A percentile compares a stretch with the other conserved stretches of the same genome.
These are phyloP conservation scores for Cyprinodon tularosa DNA, from an alignment of 2,113 vertebrate species.

Conservation along the genomic window DNA sequence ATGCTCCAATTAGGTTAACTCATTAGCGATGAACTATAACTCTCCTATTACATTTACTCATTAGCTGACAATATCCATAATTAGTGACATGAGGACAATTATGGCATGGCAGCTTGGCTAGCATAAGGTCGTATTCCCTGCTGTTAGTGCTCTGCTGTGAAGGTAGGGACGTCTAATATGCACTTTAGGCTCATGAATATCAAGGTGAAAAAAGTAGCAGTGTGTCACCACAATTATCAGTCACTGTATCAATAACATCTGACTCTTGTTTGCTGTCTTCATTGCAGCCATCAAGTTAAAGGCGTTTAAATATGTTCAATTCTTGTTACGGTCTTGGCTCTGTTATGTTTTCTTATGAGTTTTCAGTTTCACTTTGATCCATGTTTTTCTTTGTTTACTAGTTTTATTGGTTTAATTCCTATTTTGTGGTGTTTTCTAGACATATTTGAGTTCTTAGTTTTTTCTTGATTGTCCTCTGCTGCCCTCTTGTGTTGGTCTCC, in stretches of 20 bases:
- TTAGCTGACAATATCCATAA: constrained; percentile 73
- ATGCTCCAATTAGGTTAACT: constrained; percentile 70
- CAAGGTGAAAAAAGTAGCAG: constrained; percentile 4
- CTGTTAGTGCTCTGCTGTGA: constrained; percentile 32
- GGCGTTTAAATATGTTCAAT: no score
- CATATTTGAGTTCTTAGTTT: no score
- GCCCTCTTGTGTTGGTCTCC: no score
- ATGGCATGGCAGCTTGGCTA: constrained; percentile 43
- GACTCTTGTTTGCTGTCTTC: no score
- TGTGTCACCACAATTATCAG: not conserved
- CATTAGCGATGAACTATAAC: constrained; percentile 69
- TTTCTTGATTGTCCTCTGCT: no score
- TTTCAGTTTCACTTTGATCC: no score
- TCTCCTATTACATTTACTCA: constrained; percentile 71
- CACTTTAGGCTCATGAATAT: constrained; percentile 33
- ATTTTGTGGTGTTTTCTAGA: no score
- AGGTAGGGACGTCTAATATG: constrained; percentile 13
- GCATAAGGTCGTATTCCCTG: constrained; percentile 19
- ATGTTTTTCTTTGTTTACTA: no score
- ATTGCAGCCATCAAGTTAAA: no score
- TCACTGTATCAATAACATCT: not conserved
- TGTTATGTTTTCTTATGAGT: no score
- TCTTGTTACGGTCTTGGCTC: no score
- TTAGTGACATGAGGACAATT: constrained; percentile 65
- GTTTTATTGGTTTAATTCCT: no score